phyloP scores from a whole-genome alignment of 2,113 vertebrate species.

The Chionodraco myersi region DNA sequence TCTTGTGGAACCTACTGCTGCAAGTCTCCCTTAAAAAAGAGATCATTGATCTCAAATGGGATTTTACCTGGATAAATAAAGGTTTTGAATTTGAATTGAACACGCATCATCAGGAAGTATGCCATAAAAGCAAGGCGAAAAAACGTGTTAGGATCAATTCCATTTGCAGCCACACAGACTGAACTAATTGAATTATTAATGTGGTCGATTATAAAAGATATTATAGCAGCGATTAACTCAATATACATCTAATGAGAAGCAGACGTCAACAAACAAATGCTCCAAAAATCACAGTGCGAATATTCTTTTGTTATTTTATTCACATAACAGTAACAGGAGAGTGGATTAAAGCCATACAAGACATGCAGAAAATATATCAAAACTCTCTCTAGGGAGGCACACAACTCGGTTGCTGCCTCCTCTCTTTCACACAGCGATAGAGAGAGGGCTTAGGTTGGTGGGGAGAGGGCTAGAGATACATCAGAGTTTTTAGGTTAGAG shows the following conservation, averaged over 20 bases:
- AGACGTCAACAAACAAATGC: constrained; percentile 27
- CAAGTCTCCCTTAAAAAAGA: no score
- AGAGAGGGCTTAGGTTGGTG: neutral
- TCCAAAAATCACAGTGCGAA: neutral
- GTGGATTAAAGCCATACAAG: constrained; percentile 47
- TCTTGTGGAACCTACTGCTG: no score
- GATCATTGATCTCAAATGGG: no score
- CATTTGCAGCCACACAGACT: constrained; percentile 17
- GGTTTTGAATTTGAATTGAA: no score
- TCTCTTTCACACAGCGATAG: constrained; percentile 45
- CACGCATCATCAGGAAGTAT: neutral
- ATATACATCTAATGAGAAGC: constrained; percentile 26
- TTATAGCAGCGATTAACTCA: constrained; percentile 28
- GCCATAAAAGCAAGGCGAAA: neutral
- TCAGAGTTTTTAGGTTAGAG: constrained; percentile 69
- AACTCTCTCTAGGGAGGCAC: constrained; percentile 58
- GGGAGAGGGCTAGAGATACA: neutral
- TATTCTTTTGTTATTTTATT: constrained; percentile 54
- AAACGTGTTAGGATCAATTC: constrained; percentile 20
- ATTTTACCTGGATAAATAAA: no score
- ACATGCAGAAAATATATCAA: constrained; percentile 82
- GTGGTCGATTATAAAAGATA: constrained; percentile 48
- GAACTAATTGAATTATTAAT: constrained; percentile 47
- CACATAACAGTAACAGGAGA: constrained; percentile 59
- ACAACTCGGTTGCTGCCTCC: constrained; percentile 28